A percentile compares a stretch with the other conserved stretches of the same genome.
Conservation (phyloP, 2,113 vertebrate species). For the Platichthys flesus region DNA sequence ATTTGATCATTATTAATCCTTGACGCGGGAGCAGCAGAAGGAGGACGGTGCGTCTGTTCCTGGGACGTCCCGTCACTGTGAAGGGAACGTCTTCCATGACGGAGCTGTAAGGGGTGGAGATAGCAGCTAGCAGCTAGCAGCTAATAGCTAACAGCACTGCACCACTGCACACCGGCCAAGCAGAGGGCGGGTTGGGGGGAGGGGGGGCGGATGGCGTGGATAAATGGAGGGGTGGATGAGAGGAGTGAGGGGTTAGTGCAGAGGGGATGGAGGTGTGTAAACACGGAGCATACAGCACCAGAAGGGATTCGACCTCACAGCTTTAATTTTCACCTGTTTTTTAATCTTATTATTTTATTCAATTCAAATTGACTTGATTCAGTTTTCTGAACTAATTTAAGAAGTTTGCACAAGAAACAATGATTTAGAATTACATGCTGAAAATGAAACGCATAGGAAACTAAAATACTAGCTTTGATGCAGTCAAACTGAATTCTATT, state of each 20-base stretch:
- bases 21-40: not conserved
- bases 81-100: not conserved
- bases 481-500: too few relatives aligned
- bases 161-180: constrained; percentile 79
- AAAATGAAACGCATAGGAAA: too few relatives aligned
- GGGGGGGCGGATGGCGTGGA: constrained; percentile 8
- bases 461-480: too few relatives aligned
- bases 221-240: constrained; percentile 35
- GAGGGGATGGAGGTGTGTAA: constrained; percentile 46
- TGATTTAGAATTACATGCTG: too few relatives aligned
- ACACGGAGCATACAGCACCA: constrained; percentile 57
- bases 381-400: too few relatives aligned
- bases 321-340: too few relatives aligned
- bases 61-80: not conserved
- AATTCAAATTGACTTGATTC: too few relatives aligned
- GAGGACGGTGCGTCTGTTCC: not conserved
- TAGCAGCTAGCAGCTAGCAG: constrained; percentile 50
- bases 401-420: too few relatives aligned
- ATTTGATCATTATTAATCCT: too few relatives aligned
- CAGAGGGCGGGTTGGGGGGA: constrained; percentile 19
- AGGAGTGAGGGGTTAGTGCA: constrained; percentile 39
- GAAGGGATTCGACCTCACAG: constrained; percentile 23
- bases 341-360: too few relatives aligned
- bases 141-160: constrained; percentile 65
- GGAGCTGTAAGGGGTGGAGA: constrained; percentile 41